Conservation (phyloP, 2,888 invertebrate genomes). For the Athetis lepigone region DNA sequence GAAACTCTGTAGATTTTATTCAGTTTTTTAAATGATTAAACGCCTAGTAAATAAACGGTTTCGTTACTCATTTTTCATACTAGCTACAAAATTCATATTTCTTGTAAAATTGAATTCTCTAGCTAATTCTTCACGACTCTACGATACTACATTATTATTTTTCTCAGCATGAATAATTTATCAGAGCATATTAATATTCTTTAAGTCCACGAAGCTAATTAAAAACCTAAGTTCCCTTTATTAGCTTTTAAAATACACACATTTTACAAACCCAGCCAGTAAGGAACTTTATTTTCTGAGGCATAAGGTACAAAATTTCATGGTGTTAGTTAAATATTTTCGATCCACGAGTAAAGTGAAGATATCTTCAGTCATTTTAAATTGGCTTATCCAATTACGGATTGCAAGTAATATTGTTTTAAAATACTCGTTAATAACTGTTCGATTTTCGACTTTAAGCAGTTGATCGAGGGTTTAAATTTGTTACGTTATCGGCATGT, state of each 20-base stretch:
- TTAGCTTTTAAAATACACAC: neutral
- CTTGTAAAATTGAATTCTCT: no score
- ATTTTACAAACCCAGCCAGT: neutral
- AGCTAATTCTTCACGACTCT: no score
- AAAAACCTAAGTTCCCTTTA: slow-evolving; percentile 1
- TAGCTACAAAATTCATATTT: no score
- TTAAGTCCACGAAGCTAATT: slow-evolving; percentile 4
- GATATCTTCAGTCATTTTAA: slow-evolving; percentile 23
- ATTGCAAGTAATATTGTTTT: slow-evolving; percentile 25
- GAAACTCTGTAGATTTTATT: no score
- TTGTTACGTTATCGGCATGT: neutral
- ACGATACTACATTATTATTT: no score
- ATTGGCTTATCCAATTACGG: slow-evolving; percentile 37
- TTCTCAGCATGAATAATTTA: slow-evolving; percentile 3
- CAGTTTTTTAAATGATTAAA: no score
- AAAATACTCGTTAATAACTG: neutral
- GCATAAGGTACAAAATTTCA: neutral
- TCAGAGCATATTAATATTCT: neutral
- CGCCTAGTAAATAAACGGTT: no score
- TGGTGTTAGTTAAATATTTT: slow-evolving; percentile 1
- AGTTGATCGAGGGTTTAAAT: neutral
- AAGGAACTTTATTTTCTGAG: neutral
- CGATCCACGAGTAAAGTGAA: slow-evolving; percentile 18
- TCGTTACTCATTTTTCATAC: no score
- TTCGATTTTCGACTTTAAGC: slow-evolving; percentile 12